These are phyloP conservation scores for Acanthopagrus latus DNA, from an alignment of 2,797 vertebrate species.

Conservation along the genomic window DNA sequence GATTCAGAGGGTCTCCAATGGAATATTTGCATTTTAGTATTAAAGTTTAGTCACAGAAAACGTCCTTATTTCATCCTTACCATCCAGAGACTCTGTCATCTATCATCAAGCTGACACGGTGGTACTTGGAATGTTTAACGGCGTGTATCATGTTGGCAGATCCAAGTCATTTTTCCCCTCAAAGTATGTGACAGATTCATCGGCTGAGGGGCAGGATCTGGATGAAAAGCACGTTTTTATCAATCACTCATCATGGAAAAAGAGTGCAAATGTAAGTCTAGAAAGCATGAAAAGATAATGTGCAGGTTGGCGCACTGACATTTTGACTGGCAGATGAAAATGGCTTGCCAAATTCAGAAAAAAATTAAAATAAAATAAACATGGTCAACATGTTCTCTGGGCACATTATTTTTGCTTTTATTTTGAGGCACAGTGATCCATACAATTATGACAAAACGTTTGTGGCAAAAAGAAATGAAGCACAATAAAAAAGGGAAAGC, in stretches of 20 bases:
- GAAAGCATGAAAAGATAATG: background rate
- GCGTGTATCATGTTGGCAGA: background rate
- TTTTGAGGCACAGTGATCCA: background rate
- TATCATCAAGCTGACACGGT: constrained; percentile 8
- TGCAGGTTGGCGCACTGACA: background rate
- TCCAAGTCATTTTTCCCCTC: background rate
- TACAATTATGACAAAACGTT: background rate
- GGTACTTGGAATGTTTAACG: background rate
- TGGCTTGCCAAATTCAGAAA: background rate
- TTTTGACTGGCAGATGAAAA: background rate
- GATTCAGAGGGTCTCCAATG: background rate
- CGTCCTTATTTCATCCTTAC: background rate
- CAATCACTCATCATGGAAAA: background rate
- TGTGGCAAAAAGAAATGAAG: background rate
- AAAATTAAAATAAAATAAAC: too few relatives aligned
- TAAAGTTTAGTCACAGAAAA: background rate
- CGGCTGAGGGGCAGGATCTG: background rate
- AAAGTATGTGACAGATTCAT: background rate
- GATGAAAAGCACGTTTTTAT: background rate
- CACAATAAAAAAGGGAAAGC: background rate
- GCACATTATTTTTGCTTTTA: background rate
- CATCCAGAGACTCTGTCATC: constrained; percentile 8
- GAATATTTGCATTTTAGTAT: background rate
- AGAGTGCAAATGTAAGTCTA: background rate
- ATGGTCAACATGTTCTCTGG: background rate